A percentile compares a stretch with the other conserved stretches of the same genome.
phyloP scores from a whole-genome alignment of 2,888 invertebrate genomes.

The Toxonevra muliebris region DNA sequence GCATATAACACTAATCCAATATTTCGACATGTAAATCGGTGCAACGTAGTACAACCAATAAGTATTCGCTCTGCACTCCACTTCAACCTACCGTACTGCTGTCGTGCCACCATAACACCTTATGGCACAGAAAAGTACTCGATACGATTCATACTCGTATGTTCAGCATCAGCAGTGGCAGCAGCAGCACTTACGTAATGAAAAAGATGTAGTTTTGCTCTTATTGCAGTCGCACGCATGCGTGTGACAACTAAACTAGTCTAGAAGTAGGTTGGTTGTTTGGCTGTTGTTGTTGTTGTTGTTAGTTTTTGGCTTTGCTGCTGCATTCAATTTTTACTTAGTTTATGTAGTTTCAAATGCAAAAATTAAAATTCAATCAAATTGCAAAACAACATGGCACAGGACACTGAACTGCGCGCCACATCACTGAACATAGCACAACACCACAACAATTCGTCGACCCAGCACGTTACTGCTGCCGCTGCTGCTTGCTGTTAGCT shows the following conservation, averaged over 20 bases:
- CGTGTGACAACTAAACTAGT: constrained; percentile 38
- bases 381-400: constrained; percentile 35
- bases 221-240: constrained; percentile 28
- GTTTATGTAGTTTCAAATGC: constrained; percentile 26
- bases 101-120: neutral
- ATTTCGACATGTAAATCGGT: constrained; percentile 31
- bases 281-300: neutral
- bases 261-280: constrained; percentile 36
- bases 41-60: neutral
- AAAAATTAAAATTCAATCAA: constrained; percentile 39
- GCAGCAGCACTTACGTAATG: constrained; percentile 32
- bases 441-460: neutral
- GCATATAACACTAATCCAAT: constrained; percentile 22
- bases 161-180: neutral
- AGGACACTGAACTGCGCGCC: constrained; percentile 37
- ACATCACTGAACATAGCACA: constrained; percentile 2
- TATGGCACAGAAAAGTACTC: neutral
- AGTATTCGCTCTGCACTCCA: neutral
- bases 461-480: neutral
- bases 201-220: constrained; percentile 32
- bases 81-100: neutral
- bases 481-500: constrained; percentile 12
- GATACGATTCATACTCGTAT: too few relatives aligned
- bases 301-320: constrained; percentile 10
- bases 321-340: constrained; percentile 24